These are phyloP conservation scores for Neolamprologus sp. DNA, from an alignment of 2,113 vertebrate genomes.

Conservation along the genomic window DNA sequence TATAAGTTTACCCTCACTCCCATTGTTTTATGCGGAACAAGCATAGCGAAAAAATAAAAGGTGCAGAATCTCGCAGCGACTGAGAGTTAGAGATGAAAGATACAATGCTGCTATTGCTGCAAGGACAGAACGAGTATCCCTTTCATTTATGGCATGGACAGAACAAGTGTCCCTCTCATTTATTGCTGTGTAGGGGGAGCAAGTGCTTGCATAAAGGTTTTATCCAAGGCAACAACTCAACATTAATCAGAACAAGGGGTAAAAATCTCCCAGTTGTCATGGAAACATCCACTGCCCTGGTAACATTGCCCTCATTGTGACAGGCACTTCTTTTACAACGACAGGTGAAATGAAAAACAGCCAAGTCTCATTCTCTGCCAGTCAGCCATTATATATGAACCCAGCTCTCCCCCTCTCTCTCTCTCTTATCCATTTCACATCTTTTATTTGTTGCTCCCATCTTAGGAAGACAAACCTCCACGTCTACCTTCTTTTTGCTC, in stretches of 20 bases:
- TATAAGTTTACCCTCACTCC: not conserved
- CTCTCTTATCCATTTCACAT: slow-evolving; percentile 3
- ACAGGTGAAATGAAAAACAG: slow-evolving; percentile 59
- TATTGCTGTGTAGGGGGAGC: not conserved
- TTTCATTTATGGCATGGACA: not conserved
- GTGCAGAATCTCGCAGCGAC: not conserved
- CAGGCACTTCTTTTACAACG: slow-evolving; percentile 25
- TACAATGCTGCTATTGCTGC: not conserved
- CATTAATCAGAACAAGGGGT: not conserved
- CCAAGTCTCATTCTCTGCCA: slow-evolving; percentile 33
- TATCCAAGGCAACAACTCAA: not conserved
- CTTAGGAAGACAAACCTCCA: slow-evolving; percentile 21
- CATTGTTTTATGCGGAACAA: slow-evolving; percentile 34
- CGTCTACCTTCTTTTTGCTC: slow-evolving; percentile 5
- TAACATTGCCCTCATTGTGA: slow-evolving; percentile 36
- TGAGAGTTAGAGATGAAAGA: not conserved
- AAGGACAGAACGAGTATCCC: not conserved
- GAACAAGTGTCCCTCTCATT: not conserved
- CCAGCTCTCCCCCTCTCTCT: not conserved
- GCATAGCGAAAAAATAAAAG: slow-evolving; percentile 25
- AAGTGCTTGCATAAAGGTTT: not conserved
- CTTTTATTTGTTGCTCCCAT: slow-evolving; percentile 29
- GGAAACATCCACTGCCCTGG: slow-evolving; percentile 36
- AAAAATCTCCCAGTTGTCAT: slow-evolving; percentile 32
- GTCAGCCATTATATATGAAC: slow-evolving; percentile 35